Evolutionary conservation across 2,113 vertebrate genomes (phyloP), one percentile per base, ranked within the genome.

Genomic region (Potamarius usumacintae): DNA sequence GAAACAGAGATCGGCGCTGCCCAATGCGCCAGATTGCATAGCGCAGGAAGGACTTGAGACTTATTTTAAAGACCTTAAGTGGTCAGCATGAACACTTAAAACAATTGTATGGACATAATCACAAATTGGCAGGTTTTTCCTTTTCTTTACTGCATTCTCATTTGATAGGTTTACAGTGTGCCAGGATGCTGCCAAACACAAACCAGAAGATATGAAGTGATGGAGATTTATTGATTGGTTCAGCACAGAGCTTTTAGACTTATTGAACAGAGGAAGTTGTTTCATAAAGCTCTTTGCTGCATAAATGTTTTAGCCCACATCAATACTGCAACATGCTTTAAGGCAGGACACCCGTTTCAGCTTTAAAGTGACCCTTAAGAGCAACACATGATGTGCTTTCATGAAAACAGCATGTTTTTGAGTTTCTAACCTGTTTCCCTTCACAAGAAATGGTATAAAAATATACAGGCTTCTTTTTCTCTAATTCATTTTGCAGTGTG

Each of bases 251-350:
- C 78, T 86, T 77, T 77, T 7, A 76, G 62, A 88, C 48, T 50
- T 84, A 62, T 84, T 84, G 53, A 89, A 78, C 83, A 79, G 1
- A 42, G 83, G 50, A 85, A 81, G 22, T 50, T 67, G 9, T 8
- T 65, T 58, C 17, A 77, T 62, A 57, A 2, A 30, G 52, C 57
- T 42, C 57, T 81, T 67, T 87, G 80, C 81, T 52, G 62, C 78
- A 93, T 94, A n/a, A 93, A 93, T 93, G 90, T 90, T 93, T 93
- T 67, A 92, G 15, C 30, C 20, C 9, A 65, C 84, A 93, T 94
- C 67, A 92, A 94, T 93, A 92, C 86, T 94, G 86, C 82, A 92
- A 86, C 67, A 86, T 30, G 85, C 91, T 90, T 42, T 86, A 80
- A 87, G 92, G 91, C 87, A 89, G 83, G 63, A 89, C 91, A 94